Base-by-base conservation (phyloP, 2,113 vertebrate species). In the Sander vitreus region DNA sequence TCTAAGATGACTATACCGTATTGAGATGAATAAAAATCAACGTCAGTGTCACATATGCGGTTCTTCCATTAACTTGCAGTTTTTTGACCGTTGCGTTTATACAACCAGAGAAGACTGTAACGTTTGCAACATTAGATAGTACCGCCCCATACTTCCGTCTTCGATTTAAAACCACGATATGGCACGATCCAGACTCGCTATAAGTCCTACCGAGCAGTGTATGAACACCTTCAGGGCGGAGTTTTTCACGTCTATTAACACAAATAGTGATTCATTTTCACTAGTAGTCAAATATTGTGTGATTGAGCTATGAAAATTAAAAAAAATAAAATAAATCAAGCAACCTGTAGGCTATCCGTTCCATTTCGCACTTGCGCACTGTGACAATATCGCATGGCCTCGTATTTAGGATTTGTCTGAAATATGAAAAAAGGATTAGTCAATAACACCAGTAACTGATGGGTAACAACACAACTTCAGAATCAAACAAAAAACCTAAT, bases 101-200 rank as follows among this genome's bases (percentile, higher is more conserved):
- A 14, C 13, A 70, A 43, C 27, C 51, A 45, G 6, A 85, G 79
- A 66, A 1, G 30, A 65, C 11, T 5, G 1, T 23, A 51, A 43
- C 9, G 39, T 43, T 11, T 43, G 16, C 6, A 3, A 13, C 0
- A 0, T 10, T 2, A 77, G 74, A 76, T 11, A 3, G 1, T 16
- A 2, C 0, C 0, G 0, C 0, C 1, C 6, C 1, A 0, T 4
- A 59, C 33, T 84, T 82, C 63, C 75, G 0, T 2, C 19, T 79
- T 86, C 2, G 83, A 5, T 77, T 80, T 77, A 59, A 60, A 62
- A 11, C 30, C 10, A 6, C 2, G 3, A 45, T 12, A 23, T 33
- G 53, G 2, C 13, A 8, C 3, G 3, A 45, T 12, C 21, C 51
- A 59, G 2, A 47, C 1, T 2, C 1, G 43, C 25, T 33, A 2